phyloP scores from a whole-genome alignment of 2,113 vertebrate species.

The Cyprinodon tularosa region DNA sequence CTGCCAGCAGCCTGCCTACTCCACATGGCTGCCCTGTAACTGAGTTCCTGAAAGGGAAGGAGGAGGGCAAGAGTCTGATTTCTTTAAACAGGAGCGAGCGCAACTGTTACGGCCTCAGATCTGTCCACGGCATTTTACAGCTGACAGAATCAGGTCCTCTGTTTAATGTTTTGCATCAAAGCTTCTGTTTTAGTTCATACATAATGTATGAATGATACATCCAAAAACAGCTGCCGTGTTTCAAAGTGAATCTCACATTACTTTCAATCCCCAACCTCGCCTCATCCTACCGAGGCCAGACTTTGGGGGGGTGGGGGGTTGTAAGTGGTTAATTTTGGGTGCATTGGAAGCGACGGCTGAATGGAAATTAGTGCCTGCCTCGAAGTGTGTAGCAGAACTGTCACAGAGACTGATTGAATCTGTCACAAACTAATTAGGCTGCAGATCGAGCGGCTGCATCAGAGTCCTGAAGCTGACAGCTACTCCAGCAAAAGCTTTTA shows the following conservation, averaged over 20 bases:
- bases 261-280: slow-evolving; percentile 17
- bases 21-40: slow-evolving; percentile 98
- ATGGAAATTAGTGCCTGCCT: slow-evolving; percentile 21
- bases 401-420: slow-evolving; percentile 50
- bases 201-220: slow-evolving; percentile 73
- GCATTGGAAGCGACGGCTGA: slow-evolving; percentile 26
- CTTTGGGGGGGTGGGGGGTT: not conserved
- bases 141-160: slow-evolving; percentile 76
- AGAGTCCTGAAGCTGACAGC: slow-evolving; percentile 43
- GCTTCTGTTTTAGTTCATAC: slow-evolving; percentile 79
- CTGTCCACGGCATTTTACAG: slow-evolving; percentile 75
- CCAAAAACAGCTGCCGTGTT: slow-evolving; percentile 74
- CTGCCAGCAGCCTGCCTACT: slow-evolving; percentile 95
- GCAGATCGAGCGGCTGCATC: slow-evolving; percentile 42
- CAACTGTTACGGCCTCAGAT: slow-evolving; percentile 32
- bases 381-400: slow-evolving; percentile 38
- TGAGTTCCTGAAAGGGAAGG: slow-evolving; percentile 71
- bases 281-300: slow-evolving; percentile 17
- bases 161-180: slow-evolving; percentile 80
- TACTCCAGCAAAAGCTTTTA: slow-evolving; percentile 21
- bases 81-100: slow-evolving; percentile 66
- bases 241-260: slow-evolving; percentile 64
- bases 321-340: not conserved
- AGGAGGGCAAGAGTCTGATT: slow-evolving; percentile 42
- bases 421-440: slow-evolving; percentile 54